These are phyloP conservation scores for Drosophila neocordata DNA, from an alignment of 1,140 invertebrate genomes.

Conservation along the genomic window DNA sequence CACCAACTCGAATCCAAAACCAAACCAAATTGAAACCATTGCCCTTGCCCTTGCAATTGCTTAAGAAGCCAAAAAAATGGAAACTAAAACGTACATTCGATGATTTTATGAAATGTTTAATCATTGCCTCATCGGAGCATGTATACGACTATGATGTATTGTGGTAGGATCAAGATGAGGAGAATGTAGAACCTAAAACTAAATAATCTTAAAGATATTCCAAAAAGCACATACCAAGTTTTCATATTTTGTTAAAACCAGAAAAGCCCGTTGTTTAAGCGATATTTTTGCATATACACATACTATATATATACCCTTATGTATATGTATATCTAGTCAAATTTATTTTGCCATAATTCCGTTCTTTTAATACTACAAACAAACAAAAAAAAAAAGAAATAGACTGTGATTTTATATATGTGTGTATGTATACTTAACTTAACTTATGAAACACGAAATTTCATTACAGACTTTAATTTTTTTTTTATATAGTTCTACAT, in stretches of 20 bases:
- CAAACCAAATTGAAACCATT: slow-evolving; percentile 16
- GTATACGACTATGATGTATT: slow-evolving; percentile 71
- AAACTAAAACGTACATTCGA: slow-evolving; percentile 57
- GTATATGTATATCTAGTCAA: slow-evolving; percentile 61
- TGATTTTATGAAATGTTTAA: slow-evolving; percentile 69
- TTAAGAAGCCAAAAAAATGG: slow-evolving; percentile 61
- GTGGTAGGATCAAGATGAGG: slow-evolving; percentile 49
- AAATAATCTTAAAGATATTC: background rate
- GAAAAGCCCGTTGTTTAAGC: too few species aligned
- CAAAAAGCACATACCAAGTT: background rate
- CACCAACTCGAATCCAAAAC: slow-evolving; percentile 21
- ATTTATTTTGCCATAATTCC: slow-evolving; percentile 50
- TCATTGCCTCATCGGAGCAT: slow-evolving; percentile 69
- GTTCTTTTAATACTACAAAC: background rate
- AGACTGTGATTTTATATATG: slow-evolving; percentile 39
- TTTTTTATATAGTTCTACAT: background rate
- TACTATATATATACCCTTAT: background rate
- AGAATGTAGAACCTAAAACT: slow-evolving; percentile 1
- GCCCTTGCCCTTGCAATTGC: slow-evolving; percentile 33
- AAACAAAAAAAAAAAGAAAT: slow-evolving; percentile 12
- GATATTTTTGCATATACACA: slow-evolving; percentile 1
- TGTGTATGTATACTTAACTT: background rate
- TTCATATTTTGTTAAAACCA: background rate
- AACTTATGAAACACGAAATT: background rate
- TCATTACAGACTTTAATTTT: background rate